Conservation (phyloP, 2,888 invertebrate genomes). For the Zootermopsis nevadensis region DNA sequence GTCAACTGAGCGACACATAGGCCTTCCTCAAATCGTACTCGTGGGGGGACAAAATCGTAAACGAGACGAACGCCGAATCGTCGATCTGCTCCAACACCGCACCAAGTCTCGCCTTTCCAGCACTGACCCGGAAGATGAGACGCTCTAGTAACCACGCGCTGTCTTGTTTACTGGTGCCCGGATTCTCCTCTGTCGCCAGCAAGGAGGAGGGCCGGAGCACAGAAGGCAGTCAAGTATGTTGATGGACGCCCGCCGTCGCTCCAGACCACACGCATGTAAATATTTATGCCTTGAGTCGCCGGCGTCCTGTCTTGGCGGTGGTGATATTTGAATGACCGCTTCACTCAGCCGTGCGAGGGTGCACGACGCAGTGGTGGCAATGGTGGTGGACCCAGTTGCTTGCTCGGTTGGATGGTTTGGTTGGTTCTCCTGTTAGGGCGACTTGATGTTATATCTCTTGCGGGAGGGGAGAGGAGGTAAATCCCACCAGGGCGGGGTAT, state of each 20-base stretch:
- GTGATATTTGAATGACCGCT: conserved; percentile 44
- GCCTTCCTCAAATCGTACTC: background rate
- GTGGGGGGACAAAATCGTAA: background rate
- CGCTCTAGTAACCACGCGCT: conserved; percentile 18
- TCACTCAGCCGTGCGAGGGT: conserved; percentile 27
- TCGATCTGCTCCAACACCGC: conserved; percentile 5
- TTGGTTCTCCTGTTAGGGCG: conserved; percentile 23
- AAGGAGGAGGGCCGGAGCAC: background rate
- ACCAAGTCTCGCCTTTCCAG: background rate
- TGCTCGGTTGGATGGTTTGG: conserved; percentile 37
- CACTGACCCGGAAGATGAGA: background rate
- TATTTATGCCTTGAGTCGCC: conserved; percentile 30
- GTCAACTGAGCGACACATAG: background rate
- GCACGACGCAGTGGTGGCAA: conserved; percentile 9
- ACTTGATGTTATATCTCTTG: conserved; percentile 30
- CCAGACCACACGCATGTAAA: conserved; percentile 43
- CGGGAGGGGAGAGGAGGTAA: conserved; percentile 21
- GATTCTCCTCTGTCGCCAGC: conserved; percentile 34
- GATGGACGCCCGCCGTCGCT: too few relatives aligned
- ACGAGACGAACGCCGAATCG: background rate
- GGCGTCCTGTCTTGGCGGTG: conserved; percentile 1
- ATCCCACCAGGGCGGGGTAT: conserved; percentile 23
- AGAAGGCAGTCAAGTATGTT: background rate
- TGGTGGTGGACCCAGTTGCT: conserved; percentile 35
- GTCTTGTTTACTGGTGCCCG: conserved; percentile 24